phyloP scores from a whole-genome alignment of 2,797 vertebrate species.

The Danio choprae region DNA sequence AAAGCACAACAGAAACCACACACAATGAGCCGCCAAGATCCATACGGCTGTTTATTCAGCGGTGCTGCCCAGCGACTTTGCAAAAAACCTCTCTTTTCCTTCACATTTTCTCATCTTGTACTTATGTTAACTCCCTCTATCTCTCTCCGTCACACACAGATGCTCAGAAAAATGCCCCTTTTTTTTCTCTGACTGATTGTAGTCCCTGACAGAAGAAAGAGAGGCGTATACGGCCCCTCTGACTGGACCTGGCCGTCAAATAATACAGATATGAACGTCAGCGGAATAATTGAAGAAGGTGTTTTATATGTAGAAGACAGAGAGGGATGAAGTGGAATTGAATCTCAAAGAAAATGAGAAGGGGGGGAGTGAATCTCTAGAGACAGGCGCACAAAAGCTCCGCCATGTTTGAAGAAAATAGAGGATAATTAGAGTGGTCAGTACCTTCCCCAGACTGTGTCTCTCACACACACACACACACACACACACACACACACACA shows the following conservation, averaged over 20 bases:
- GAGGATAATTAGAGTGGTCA: constrained; percentile 79
- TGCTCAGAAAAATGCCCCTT: constrained; percentile 58
- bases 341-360: constrained; percentile 77
- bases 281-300: constrained; percentile 81
- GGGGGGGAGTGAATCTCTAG: constrained; percentile 65
- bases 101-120: constrained; percentile 50
- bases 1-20: constrained; percentile 57
- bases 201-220: constrained; percentile 70
- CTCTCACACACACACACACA: constrained; percentile 46
- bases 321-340: constrained; percentile 76
- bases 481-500: constrained; percentile 55
- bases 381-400: constrained; percentile 71
- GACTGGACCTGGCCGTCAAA: constrained; percentile 73
- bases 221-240: constrained; percentile 73
- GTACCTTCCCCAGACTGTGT: constrained; percentile 66
- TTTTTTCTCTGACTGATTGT: constrained; percentile 71
- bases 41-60: constrained; percentile 38
- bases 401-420: constrained; percentile 79
- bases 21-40: constrained; percentile 63
- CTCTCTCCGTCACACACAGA: constrained; percentile 33
- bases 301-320: constrained; percentile 84
- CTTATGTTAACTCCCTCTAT: constrained; percentile 46
- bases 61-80: background rate
- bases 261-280: constrained; percentile 78
- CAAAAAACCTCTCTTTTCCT: background rate